Conservation (phyloP, 2,797 vertebrate species). For the Xerus rutilus region DNA sequence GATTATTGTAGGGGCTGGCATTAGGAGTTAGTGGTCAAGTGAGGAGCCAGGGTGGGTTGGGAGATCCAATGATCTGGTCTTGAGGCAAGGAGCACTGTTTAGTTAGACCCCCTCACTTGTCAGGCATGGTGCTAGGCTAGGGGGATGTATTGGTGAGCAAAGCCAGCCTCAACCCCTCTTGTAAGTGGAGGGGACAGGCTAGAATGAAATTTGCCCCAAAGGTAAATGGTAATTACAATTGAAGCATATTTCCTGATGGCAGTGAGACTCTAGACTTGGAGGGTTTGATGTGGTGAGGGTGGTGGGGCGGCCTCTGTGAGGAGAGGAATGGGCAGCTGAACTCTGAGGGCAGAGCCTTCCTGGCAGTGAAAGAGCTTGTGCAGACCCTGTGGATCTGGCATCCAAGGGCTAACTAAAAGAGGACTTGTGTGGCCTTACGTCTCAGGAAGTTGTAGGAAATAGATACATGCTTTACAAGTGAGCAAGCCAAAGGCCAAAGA, state of each 20-base stretch:
- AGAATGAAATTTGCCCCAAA: background rate
- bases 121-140: background rate
- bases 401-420: background rate
- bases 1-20: background rate
- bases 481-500: background rate
- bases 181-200: background rate
- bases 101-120: background rate
- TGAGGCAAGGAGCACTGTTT: background rate
- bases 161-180: background rate
- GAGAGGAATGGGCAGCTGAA: background rate
- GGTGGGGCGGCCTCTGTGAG: background rate
- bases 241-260: background rate
- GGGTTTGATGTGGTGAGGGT: background rate
- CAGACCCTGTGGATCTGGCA: background rate
- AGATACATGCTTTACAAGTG: background rate
- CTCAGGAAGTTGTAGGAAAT: background rate
- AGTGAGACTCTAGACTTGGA: background rate
- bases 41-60: background rate
- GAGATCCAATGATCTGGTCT: background rate
- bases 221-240: background rate
- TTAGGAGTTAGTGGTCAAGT: background rate
- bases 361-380: background rate
- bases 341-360: background rate
- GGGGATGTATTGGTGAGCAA: background rate
- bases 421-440: background rate